Conservation (phyloP, 2,113 vertebrate genomes). For the Corvus cornix region DNA sequence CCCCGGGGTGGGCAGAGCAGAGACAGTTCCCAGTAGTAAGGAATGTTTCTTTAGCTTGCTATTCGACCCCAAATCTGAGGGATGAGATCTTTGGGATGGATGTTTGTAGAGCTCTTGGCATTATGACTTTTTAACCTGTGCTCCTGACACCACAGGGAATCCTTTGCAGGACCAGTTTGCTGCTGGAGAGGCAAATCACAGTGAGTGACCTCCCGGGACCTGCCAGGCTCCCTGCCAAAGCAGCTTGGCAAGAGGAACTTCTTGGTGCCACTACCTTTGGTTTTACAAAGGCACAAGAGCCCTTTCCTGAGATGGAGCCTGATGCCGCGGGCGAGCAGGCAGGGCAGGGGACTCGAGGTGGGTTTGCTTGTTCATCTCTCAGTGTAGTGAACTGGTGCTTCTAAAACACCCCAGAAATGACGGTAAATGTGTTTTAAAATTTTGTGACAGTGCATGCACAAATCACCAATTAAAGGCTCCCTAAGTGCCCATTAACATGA, state of each 20-base stretch:
- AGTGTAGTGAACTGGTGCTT: constrained; percentile 8
- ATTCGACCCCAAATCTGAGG: rapidly evolving
- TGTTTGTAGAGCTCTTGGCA: neutral
- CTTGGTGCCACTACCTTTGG: neutral
- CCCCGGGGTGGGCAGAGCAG: neutral
- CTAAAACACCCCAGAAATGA: constrained; percentile 57
- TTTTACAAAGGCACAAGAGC: neutral
- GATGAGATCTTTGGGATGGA: neutral
- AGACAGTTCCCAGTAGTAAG: neutral
- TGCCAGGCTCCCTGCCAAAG: rapidly evolving
- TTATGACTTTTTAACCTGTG: neutral
- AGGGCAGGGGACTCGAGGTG: neutral
- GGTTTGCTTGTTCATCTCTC: neutral
- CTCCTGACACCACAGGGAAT: rapidly evolving
- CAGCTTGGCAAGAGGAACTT: neutral
- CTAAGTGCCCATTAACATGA: constrained; percentile 63
- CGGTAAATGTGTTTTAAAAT: constrained; percentile 68
- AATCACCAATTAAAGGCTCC: constrained; percentile 73
- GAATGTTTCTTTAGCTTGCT: neutral
- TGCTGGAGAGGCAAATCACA: rapidly evolving
- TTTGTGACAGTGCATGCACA: constrained; percentile 67
- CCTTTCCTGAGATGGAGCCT: rapidly evolving
- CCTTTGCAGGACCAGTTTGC: neutral
- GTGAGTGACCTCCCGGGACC: neutral
- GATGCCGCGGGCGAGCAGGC: rapidly evolving